phyloP scores from a whole-genome alignment of 2,888 invertebrate genomes.

The Tanaodytes sp. region DNA sequence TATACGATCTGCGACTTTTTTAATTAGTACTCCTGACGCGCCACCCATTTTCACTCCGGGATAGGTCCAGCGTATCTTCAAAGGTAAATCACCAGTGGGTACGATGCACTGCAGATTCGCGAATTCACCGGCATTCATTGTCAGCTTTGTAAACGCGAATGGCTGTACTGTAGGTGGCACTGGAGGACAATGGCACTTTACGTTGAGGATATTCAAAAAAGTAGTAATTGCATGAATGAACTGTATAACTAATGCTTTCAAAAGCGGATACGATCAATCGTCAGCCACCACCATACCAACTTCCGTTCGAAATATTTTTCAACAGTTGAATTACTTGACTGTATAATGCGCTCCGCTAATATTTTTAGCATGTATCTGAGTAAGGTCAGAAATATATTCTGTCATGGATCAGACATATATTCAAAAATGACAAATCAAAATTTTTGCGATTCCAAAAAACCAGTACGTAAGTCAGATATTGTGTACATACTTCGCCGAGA shows the following conservation, averaged over 20 bases:
- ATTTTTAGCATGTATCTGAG: too few relatives aligned
- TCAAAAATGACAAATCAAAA: too few relatives aligned
- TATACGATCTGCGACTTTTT: slow-evolving; percentile 75
- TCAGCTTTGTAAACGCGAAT: slow-evolving; percentile 71
- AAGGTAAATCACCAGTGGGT: slow-evolving; percentile 82
- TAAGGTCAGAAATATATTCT: too few relatives aligned
- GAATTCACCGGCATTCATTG: slow-evolving; percentile 77
- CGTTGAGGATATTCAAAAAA: slow-evolving; percentile 47
- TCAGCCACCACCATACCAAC: slow-evolving; percentile 64
- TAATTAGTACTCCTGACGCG: slow-evolving; percentile 70
- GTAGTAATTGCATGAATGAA: neutral
- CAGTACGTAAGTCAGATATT: too few relatives aligned
- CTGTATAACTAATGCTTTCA: slow-evolving; percentile 1
- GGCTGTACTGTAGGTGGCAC: slow-evolving; percentile 70
- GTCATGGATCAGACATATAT: too few relatives aligned
- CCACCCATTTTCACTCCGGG: slow-evolving; percentile 71
- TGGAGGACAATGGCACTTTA: slow-evolving; percentile 63
- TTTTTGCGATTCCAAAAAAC: too few relatives aligned
- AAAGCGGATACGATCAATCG: slow-evolving; percentile 53
- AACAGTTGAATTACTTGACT: too few relatives aligned
- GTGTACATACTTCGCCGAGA: too few relatives aligned
- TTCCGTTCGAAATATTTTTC: slow-evolving; percentile 46
- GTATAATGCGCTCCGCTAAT: neutral
- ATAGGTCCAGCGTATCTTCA: slow-evolving; percentile 82
- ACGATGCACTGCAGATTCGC: slow-evolving; percentile 77